Evolutionary conservation across 2,888 invertebrate genomes (phyloP).

Genomic region (Erynnis tages): DNA sequence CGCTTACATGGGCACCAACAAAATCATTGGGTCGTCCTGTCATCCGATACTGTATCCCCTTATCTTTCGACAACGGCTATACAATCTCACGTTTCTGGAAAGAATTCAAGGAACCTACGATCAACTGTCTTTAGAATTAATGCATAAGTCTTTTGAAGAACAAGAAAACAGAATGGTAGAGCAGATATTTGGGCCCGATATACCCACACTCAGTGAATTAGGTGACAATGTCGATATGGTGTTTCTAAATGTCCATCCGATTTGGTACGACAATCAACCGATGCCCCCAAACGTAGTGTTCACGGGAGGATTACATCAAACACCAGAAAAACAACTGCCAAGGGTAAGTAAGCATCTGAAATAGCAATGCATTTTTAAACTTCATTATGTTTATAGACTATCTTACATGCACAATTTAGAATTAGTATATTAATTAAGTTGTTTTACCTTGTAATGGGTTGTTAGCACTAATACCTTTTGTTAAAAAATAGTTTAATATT

Average conservation of each 20-base stretch:
- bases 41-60: constrained; percentile 44
- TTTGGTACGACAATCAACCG: constrained; percentile 46
- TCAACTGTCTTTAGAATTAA: constrained; percentile 12
- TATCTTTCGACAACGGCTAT: constrained; percentile 29
- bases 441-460: too few species aligned
- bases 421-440: too few species aligned
- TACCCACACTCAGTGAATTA: constrained; percentile 31
- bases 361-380: too few species aligned
- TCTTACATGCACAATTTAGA: too few species aligned
- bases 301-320: constrained; percentile 54
- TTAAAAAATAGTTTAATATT: too few species aligned
- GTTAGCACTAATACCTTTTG: too few species aligned
- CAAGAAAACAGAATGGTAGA: constrained; percentile 33
- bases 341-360: too few species aligned
- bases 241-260: constrained; percentile 56
- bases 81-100: constrained; percentile 37
- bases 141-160: constrained; percentile 19
- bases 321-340: constrained; percentile 44
- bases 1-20: constrained; percentile 31
- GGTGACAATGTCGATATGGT: constrained; percentile 41
- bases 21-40: constrained; percentile 38
- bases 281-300: constrained; percentile 50
- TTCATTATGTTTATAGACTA: too few species aligned
- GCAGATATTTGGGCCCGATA: constrained; percentile 33
- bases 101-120: constrained; percentile 33